Evolutionary conservation across 2,888 invertebrate genomes (phyloP).

Genomic region (Eristalinus sepulchralis): DNA sequence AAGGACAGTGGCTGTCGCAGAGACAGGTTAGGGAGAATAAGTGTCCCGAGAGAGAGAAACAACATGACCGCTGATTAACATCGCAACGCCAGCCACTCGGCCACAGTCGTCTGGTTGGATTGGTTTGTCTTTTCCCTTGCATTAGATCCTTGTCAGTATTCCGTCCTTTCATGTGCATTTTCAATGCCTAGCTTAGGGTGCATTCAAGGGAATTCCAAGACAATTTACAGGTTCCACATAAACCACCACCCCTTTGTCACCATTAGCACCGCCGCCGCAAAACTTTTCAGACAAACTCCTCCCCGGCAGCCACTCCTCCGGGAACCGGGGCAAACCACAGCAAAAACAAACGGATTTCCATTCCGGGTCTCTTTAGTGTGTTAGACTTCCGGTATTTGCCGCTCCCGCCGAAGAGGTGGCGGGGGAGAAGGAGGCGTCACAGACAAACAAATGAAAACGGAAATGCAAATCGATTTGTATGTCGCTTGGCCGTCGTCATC

Average conservation of each 20-base stretch:
- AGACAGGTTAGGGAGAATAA: neutral
- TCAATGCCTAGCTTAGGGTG: neutral
- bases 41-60: neutral
- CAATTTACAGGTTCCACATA: neutral
- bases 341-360: neutral
- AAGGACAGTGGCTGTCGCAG: neutral
- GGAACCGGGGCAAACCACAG: neutral
- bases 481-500: conserved; percentile 37
- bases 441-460: conserved; percentile 44
- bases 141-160: neutral
- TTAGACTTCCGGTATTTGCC: neutral
- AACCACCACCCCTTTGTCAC: neutral
- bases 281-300: neutral
- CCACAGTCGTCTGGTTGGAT: too few species aligned
- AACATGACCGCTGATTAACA: too few species aligned
- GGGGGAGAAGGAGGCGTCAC: neutral
- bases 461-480: conserved; percentile 71
- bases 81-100: too few species aligned
- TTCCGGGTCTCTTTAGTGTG: neutral
- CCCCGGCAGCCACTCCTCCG: neutral
- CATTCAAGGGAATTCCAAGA: neutral
- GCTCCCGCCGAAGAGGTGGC: neutral
- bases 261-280: neutral
- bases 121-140: too few species aligned
- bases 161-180: neutral